Base-by-base conservation (phyloP, 2,797 vertebrate species). In the Sparus aurata region DNA sequence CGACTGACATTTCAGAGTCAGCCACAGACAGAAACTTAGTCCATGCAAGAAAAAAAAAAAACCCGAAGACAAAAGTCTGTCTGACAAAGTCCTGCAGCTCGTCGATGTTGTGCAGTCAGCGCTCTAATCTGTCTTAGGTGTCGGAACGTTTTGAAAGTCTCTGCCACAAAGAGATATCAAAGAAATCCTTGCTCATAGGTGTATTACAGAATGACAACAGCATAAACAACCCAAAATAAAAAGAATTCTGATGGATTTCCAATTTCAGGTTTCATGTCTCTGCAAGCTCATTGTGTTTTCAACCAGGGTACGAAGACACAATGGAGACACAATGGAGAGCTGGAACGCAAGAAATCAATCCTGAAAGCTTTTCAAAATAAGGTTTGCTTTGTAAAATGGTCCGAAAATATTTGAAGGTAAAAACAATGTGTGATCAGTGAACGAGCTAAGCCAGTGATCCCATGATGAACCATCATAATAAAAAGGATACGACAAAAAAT, bases 1-100 rank as follows among this genome's bases (percentile, higher is more conserved):
- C 57, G 71, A 34, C 18, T 71, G 67, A 75, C 49, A 58, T 70
- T 84, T 77, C 52, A 38, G 22, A 27, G 52, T 63, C 11, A 12
- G 15, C 25, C 54, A 46, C 55, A 30, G 30, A 27, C 47, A 63
- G 41, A 27, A 43, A 38, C 22, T 73, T 34, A 22, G 6, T 34
- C 64, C 67, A 61, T 17, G 30, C 5, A 23, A 55, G 15, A 57
- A 67, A 10, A 5, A 8, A 22, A 49, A 34, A 7, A 4, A 4
- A 3, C 8, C 34, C 34, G 34, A 34, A 34, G 1, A 34, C 34
- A 34, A 9, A 34, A 34, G 34, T 27, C 27, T 22, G 6, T 50
- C n/a, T n/a, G 46, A 20, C 47, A 38, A 53, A 25, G 47, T 12
- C 47, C 5, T 23, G 27, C 22, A 6, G 53, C n/a, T 53, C 0